Base-by-base conservation (phyloP, 35 echinoderm and acorn worm genomes). In the Stichopus chloronotus region DNA sequence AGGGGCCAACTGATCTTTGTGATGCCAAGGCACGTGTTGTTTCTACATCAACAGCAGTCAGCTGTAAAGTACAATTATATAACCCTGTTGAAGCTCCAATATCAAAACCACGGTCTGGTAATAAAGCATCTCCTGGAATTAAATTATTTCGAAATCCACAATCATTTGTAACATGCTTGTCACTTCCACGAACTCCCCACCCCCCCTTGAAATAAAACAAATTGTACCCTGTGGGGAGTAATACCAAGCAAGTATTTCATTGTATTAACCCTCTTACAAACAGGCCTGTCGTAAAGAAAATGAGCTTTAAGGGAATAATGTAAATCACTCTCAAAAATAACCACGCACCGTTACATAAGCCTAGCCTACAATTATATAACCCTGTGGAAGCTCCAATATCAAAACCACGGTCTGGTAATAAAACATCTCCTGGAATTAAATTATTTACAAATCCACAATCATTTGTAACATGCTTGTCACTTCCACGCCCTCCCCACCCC, bases 401-500 rank as follows among this genome's bases (percentile, higher is more conserved):
- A 78, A 78, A 78, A 20, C 76, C 76, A 10, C 76, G 76, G 20
- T 78, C 76, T 8, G 19, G 10, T 79, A 43, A 79, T 79, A 79
- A 21, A 22, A 79, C 76, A 79, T 79, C 76, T 22, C 76, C 76
- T 79, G 76, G 76, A 79, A 79, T 79, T 52, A 79, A 79, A 79
- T 79, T 79, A 22, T 22, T 79, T 12, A 79, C 8, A 22, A 79
- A 22, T 20, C 76, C 25, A 22, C 76, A 24, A 79, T 79, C 20
- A 79, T 79, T 14, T 79, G n/a, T 21, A 79, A 79, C 20, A 79
- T 79, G 76, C 76, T 79, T 79, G 76, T 52, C 25, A 79, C 76
- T 79, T 19, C 8, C 76, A 12, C 76, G 7, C 76, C 76, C 76
- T 79, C 76, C 61, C 76, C 76, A 79, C 9, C 76, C 76, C n/a